Base-by-base conservation (phyloP, 1,140 invertebrate genomes). In the Zaprionus gabonicus region DNA sequence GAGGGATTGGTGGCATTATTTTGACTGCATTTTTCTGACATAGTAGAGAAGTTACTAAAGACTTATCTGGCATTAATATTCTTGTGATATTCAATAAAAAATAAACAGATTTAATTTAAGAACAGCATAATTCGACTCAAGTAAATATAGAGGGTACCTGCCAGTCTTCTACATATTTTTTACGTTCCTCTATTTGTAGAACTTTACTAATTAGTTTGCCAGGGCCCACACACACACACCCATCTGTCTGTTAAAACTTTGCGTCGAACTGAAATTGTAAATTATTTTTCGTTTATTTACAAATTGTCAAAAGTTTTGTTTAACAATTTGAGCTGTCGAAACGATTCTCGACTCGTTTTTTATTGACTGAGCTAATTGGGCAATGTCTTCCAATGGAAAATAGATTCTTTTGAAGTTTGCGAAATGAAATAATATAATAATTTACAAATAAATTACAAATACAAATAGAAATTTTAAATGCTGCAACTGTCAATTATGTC, bases 231-330 rank as follows among this genome's bases (percentile, higher is more conserved):
- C 64, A 53, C 10, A 74, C 23, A 20, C 63, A 80, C 65, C 46
- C 12, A 67, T 66, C 31, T 69, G 20, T 59, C 34, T 53, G 56
- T 75, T 56, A 64, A 64, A 38, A 31, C 38, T 76, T 27, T 51
- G 68, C 55, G 55, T 31, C 25, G 57, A 80, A 68, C 58, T 63
- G 74, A 66, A 70, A 62, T 58, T 67, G 83, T 86, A 80, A 78
- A 87, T 57, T 58, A 49, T 51, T 60, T 63, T 65, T 67, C 82
- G 81, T 88, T 87, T 87, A 90, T 88, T 90, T 88, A 90, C 85
- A 71, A 76, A 76, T 55, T 84, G 85, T 79, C 78, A 81, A 78
- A 84, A 71, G 63, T 68, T 74, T 57, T 62, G 71, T 63, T 70
- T 68, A 62, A 56, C 60, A 53, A 55, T 67, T 56, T 25, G 66